These are phyloP conservation scores for Eptesicus fuscus DNA, from an alignment of 2,113 vertebrate genomes.

Conservation along the genomic window DNA sequence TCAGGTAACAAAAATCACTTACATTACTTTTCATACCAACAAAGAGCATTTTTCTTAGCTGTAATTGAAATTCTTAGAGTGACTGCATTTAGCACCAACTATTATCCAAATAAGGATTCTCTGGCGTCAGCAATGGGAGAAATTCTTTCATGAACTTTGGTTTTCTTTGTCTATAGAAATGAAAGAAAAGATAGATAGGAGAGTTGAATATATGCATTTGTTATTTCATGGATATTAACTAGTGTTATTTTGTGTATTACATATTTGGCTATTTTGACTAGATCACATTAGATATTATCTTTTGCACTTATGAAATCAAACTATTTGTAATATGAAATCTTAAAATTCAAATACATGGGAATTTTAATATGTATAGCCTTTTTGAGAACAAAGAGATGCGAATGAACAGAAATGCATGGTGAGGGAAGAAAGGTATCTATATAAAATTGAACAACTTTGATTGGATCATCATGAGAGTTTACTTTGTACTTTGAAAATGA, in stretches of 20 bases:
- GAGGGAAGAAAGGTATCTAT: not conserved
- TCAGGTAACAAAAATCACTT: slow-evolving; percentile 26
- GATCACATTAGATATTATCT: not conserved
- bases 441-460: not conserved
- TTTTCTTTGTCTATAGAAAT: slow-evolving; percentile 10
- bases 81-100: not conserved
- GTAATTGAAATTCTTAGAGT: not conserved
- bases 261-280: slow-evolving; percentile 1
- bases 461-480: not conserved
- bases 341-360: not conserved
- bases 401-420: not conserved
- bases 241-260: not conserved
- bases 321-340: not conserved
- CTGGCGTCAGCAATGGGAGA: not conserved
- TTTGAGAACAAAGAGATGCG: not conserved
- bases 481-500: not conserved
- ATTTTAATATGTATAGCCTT: not conserved
- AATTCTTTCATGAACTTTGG: not conserved
- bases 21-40: not conserved
- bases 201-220: not conserved
- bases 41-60: slow-evolving; percentile 38
- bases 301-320: not conserved
- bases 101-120: not conserved
- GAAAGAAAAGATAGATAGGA: not conserved
- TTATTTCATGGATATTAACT: not conserved